Conservation (phyloP, 2,888 invertebrate genomes). For the Poecilobothrus nobilitatus region DNA sequence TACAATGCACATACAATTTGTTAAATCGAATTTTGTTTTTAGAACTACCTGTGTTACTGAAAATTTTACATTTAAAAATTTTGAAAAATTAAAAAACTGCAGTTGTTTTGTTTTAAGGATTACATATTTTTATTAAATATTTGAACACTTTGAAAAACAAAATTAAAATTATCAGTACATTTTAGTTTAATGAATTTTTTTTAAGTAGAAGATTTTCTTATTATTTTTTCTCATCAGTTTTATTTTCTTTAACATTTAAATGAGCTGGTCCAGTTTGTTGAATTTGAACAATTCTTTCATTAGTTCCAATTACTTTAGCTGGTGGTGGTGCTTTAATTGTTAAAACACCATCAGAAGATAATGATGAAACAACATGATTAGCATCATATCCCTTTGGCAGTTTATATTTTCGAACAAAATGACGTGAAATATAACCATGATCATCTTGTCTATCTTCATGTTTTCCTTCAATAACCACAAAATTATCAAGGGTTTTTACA, state of each 20-base stretch:
- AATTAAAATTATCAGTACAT: too few relatives aligned
- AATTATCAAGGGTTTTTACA: conserved; percentile 66
- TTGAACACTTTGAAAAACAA: too few relatives aligned
- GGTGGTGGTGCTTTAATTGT: conserved; percentile 57
- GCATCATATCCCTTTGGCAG: conserved; percentile 69
- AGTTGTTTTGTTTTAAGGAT: too few relatives aligned
- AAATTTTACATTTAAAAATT: too few relatives aligned
- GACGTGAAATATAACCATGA: conserved; percentile 66
- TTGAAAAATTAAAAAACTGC: too few relatives aligned
- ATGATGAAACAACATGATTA: conserved; percentile 60
- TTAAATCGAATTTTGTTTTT: too few relatives aligned
- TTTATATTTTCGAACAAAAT: conserved; percentile 66
- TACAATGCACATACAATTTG: too few relatives aligned
- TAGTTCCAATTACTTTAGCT: conserved; percentile 32
- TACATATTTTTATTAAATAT: too few relatives aligned
- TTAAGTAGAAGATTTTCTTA: too few relatives aligned
- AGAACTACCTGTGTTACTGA: too few relatives aligned
- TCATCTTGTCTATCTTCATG: conserved; percentile 68
- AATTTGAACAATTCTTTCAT: conserved; percentile 52
- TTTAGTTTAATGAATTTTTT: too few relatives aligned
- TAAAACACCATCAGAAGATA: conserved; percentile 68
- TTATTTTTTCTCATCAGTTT: background rate
- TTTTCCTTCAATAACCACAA: conserved; percentile 66
- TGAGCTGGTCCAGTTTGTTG: conserved; percentile 54
- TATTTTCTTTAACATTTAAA: conserved; percentile 29